phyloP scores from a whole-genome alignment of 2,888 invertebrate species.

The Syrphus vitripennis region DNA sequence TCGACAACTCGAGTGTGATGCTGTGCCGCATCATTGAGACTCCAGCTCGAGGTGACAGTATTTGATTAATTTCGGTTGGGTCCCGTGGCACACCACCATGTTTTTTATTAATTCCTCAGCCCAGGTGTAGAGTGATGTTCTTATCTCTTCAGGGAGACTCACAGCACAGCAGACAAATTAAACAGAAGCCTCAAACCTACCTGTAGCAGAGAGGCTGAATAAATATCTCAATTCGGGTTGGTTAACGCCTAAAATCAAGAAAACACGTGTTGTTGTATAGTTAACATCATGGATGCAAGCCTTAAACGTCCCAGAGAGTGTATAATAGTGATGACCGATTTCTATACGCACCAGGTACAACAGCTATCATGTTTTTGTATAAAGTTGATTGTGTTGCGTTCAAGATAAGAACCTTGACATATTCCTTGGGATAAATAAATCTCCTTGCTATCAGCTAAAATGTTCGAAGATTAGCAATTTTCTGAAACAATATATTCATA shows the following conservation, averaged over 20 bases:
- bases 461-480: constrained; percentile 10
- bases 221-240: constrained; percentile 56
- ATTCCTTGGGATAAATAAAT: constrained; percentile 7
- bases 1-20: neutral
- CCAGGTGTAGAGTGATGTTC: constrained; percentile 31
- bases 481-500: constrained; percentile 59
- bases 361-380: neutral
- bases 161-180: constrained; percentile 29
- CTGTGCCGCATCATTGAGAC: neutral
- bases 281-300: neutral
- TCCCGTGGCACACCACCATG: constrained; percentile 34
- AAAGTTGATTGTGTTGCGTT: constrained; percentile 40
- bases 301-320: neutral
- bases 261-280: neutral
- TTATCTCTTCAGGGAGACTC: constrained; percentile 38
- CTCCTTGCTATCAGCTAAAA: constrained; percentile 5
- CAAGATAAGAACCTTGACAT: constrained; percentile 31
- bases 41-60: constrained; percentile 50
- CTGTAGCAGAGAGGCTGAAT: constrained; percentile 4
- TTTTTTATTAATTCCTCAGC: constrained; percentile 29
- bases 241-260: constrained; percentile 5
- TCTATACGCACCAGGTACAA: neutral
- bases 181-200: constrained; percentile 45
- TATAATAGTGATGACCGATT: neutral
- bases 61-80: constrained; percentile 66